Evolutionary conservation across 2,113 vertebrate species (phyloP).

Genomic region (Strix uralensis): DNA sequence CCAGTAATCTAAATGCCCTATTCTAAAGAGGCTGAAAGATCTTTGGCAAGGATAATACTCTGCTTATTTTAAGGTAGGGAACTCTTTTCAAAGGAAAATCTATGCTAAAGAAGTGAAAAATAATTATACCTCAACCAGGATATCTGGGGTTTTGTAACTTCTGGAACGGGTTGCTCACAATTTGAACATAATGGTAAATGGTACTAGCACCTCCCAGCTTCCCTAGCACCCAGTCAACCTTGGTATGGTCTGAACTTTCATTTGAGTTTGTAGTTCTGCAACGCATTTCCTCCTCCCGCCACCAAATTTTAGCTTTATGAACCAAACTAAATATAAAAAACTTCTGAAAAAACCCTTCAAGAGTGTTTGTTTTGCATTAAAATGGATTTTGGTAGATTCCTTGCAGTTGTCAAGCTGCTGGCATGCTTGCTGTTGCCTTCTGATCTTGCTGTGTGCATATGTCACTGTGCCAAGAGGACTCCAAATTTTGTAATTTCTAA

Average conservation of each 20-base stretch:
- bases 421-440: not conserved
- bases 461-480: not conserved
- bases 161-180: not conserved
- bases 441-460: not conserved
- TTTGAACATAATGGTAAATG: not conserved
- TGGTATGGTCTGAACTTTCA: not conserved
- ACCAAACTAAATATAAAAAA: not conserved
- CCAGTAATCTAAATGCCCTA: constrained; percentile 68
- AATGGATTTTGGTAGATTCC: not conserved
- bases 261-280: constrained; percentile 13
- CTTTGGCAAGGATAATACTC: constrained; percentile 66
- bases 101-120: constrained; percentile 28
- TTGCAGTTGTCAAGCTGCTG: not conserved
- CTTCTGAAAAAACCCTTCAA: not conserved
- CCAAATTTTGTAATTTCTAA: not conserved
- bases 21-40: constrained; percentile 71
- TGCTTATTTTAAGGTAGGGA: constrained; percentile 67
- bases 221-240: not conserved
- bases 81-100: constrained; percentile 59
- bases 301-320: constrained; percentile 3
- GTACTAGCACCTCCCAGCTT: not conserved
- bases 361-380: not conserved
- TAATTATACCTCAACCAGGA: not conserved
- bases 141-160: not conserved
- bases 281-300: not conserved